A percentile compares a stretch with the other conserved stretches of the same genome.
Evolutionary conservation across 2,113 vertebrate genomes (phyloP).

Genomic region (Lonchura striata): DNA sequence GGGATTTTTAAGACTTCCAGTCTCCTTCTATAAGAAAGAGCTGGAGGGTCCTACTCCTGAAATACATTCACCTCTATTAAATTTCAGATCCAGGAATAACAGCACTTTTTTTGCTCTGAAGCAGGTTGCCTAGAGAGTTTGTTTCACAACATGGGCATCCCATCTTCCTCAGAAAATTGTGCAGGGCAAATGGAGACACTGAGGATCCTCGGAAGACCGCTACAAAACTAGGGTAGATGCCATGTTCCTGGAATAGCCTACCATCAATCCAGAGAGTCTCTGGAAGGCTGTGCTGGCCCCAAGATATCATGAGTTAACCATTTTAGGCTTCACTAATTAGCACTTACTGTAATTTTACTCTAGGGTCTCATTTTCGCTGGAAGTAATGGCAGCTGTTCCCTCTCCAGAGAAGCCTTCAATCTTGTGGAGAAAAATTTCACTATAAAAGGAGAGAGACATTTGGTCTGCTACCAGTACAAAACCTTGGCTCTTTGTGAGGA

Average conservation of each 20-base stretch:
- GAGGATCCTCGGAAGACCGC: accelerated
- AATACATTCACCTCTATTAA: neutral
- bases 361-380: neutral
- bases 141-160: accelerated
- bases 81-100: neutral
- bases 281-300: neutral
- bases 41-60: neutral
- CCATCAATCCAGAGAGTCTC: neutral
- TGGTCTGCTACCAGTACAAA: neutral
- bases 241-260: neutral
- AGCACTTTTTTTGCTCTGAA: neutral
- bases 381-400: neutral
- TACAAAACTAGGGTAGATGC: neutral
- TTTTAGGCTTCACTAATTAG: conserved; percentile 14
- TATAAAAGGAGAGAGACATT: neutral
- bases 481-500: neutral
- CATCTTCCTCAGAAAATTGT: neutral
- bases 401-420: neutral
- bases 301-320: neutral
- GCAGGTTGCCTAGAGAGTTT: neutral
- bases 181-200: neutral
- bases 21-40: neutral
- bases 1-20: neutral
- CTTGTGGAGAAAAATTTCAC: neutral
- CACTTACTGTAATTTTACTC: conserved; percentile 4